Evolutionary conservation across 2,888 invertebrate species (phyloP), one percentile per base, ranked within the genome.

Genomic region (Apotomis capreana): DNA sequence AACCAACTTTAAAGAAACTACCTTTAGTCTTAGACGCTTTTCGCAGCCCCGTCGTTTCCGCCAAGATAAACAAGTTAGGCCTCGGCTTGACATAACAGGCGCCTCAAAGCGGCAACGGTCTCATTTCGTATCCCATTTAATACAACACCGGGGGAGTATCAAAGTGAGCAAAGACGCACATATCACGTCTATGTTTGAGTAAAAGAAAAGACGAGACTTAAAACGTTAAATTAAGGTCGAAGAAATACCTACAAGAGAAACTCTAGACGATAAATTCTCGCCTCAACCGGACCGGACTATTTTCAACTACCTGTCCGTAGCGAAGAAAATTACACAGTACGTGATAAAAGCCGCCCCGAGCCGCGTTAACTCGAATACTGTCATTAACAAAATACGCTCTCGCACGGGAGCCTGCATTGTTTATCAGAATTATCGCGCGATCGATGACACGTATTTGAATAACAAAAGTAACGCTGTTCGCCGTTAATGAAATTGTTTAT

Each of bases 1-100:
- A 88, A 87, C 87, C 83, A 87, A 87, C 86, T 89, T 88, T 82
- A 86, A 86, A 87, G 86, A 88, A 87, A 87, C 88, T 83, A 83
- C 80, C 77, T 78, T 77, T 75, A 80, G 79, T 80, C 74, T 76
- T 77, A 83, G 78, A 79, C 78, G 79, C 77, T 77, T 75, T 80
- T 80, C 76, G 75, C 79, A 78, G 79, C 76, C 81, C 75, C 83
- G 46, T 83, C 85, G 85, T 88, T 88, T 87, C 83, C 81, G 77
- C 79, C 75, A 83, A 84, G 83, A 85, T 89, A 88, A 88, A 87
- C 89, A 86, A 87, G 85, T 70, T 64, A 69, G 62, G 55, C 49
- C 61, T 61, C 55, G 69, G 55, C 68, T 68, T 68, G 46, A 68
- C 49, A 62, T 62, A 69, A 69, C 57, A 15, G 46, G 61, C 37